phyloP scores from a whole-genome alignment of 2,113 vertebrate genomes.

The Leucopsar rothschildi region DNA sequence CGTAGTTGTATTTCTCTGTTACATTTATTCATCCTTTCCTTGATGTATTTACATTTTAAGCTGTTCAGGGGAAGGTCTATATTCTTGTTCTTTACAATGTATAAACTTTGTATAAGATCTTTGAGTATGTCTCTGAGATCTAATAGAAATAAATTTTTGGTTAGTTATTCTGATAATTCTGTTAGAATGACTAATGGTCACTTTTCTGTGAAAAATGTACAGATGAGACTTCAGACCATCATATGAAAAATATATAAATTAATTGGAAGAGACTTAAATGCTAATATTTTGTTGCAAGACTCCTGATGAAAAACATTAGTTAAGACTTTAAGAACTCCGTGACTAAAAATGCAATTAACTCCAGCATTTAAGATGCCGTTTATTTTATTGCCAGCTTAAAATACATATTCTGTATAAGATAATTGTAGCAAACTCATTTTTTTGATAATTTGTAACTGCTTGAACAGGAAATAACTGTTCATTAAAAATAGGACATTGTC shows the following conservation, averaged over 20 bases:
- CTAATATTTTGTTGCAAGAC: neutral
- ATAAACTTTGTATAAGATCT: neutral
- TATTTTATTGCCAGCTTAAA: neutral
- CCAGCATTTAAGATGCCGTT: neutral
- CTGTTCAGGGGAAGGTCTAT: neutral
- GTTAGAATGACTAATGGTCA: neutral
- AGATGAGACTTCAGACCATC: neutral
- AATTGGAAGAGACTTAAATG: neutral
- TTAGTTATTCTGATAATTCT: neutral
- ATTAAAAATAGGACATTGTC: neutral
- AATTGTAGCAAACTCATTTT: neutral
- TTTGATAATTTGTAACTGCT: neutral
- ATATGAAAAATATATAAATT: neutral
- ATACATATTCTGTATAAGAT: neutral
- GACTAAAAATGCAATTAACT: neutral
- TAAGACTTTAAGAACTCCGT: neutral
- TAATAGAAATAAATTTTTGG: neutral
- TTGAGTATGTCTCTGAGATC: neutral
- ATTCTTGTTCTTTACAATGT: neutral
- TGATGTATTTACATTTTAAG: neutral
- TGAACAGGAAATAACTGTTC: neutral
- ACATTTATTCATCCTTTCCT: neutral
- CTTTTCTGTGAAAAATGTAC: neutral
- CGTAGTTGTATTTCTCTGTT: neutral
- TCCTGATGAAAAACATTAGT: neutral